phyloP scores from a whole-genome alignment of 2,113 vertebrate species.

The Caranx melampygus region DNA sequence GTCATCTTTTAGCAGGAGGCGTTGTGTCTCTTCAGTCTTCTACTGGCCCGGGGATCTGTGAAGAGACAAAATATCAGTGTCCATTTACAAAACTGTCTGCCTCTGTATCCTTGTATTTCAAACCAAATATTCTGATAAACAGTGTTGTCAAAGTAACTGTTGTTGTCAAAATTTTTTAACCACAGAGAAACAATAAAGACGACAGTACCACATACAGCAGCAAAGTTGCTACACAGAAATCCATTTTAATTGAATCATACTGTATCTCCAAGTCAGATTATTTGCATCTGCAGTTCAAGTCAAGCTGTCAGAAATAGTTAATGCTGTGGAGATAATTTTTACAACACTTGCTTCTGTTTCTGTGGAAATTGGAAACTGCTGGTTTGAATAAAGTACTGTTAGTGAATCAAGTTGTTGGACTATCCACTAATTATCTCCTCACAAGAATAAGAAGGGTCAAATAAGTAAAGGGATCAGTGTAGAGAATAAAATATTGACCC shows the following conservation, averaged over 20 bases:
- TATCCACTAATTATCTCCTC: neutral
- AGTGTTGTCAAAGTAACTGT: neutral
- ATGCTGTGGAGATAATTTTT: neutral
- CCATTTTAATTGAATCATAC: neutral
- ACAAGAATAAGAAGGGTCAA: neutral
- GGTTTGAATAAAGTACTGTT: neutral
- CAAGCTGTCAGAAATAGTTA: neutral
- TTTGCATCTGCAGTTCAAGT: neutral
- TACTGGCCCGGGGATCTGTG: conserved; percentile 72
- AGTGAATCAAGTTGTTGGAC: neutral
- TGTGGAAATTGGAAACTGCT: neutral
- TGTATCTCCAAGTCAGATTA: neutral
- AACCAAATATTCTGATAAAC: conserved; percentile 11
- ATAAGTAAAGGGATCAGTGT: neutral
- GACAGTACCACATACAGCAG: neutral
- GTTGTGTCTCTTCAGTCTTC: conserved; percentile 55
- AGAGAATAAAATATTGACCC: neutral
- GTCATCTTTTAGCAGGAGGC: neutral
- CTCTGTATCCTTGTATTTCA: conserved; percentile 6
- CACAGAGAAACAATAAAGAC: neutral
- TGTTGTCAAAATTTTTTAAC: conserved; percentile 8
- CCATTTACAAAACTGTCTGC: neutral
- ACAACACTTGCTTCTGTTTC: neutral
- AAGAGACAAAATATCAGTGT: conserved; percentile 31
- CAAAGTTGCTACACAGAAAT: neutral